Evolutionary conservation across 2,888 invertebrate species (phyloP), one percentile per base, ranked within the genome.

Genomic region (Perithous albicinctus): DNA sequence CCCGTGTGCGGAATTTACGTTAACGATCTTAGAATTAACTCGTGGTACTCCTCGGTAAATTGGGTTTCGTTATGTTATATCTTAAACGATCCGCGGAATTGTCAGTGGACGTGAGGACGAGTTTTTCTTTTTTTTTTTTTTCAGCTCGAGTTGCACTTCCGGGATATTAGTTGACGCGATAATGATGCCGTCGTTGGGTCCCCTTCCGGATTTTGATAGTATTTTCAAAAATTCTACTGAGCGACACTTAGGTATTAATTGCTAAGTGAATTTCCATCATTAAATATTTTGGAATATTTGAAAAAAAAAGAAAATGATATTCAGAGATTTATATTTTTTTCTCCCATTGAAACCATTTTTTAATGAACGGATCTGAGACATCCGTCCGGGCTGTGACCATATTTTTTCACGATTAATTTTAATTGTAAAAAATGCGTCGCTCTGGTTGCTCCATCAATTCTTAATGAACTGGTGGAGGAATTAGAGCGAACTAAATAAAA

Each of bases 41-140:
- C 56, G 51, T 51, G 61, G 38, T 46, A n/a, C 32, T 46, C 46
- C 56, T 48, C 54, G 54, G 29, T n/a, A 26, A 18, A 29, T 29
- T 23, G 51, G 48, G 12, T 23, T 23, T 48, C 18, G 18, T 20
- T 2, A 7, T 18, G 15, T 1, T 48, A 75, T 66, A 61, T 75
- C 51, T 59, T 43, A 94, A 93, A 85, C 94, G 93, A 18, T 88
- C 74, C 0, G 90, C 88, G 77, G 89, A 86, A 8, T 87, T 88
- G 35, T 18, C 20, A 1, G 35, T 12, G 10, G 38, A 61, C 91
- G 92, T 85, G 48, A 48, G 10, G 20, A 48, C 54, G 54, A 23
- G n/a, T n/a, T n/a, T n/a, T n/a, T n/a, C n/a, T n/a, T n/a, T n/a
- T n/a, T n/a, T n/a, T n/a, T 26, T 54, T 54, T 54, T 54, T 54